Evolutionary conservation across 2,113 vertebrate species (phyloP), one percentile per base, ranked within the genome.

Genomic region (Mormyrus iriodes): DNA sequence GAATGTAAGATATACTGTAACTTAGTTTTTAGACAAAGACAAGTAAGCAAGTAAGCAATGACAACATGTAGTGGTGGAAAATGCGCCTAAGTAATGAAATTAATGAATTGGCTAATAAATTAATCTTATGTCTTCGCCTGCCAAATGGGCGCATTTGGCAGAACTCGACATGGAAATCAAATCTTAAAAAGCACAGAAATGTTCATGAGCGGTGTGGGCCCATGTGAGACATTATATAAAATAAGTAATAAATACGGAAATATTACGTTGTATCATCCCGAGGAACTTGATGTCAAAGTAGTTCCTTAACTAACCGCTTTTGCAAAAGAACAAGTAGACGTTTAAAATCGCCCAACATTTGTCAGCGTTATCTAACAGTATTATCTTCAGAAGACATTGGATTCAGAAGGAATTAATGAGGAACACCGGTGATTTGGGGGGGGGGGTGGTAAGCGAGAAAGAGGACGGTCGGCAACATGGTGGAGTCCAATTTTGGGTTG

Each of bases 31-130:
- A 82, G 52, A 88, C 35, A 88, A 55, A 51, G 46, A 13, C 88
- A 48, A 19, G 15, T n/a, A n/a, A n/a, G n/a, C n/a, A 61, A 24
- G 44, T 24, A 46, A 19, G 44, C 82, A 46, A 48, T 24, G 4
- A 44, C 21, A 84, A 53, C 10, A 52, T 51, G 51, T 17, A 39
- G 51, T 8, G 84, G 83, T 15, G 44, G 51, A 49, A 89, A 89
- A 85, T 39, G 27, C 82, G 24, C 83, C 73, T 86, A 31, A 89
- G 84, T 89, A 3, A 89, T 65, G 49, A 13, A 89, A 86, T 89
- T 86, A 89, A 89, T 89, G 12, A 89, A 58, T 89, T 55, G 39
- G 48, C 44, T 86, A 35, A 89, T 89, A 9, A 89, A 89, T 89
- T 27, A 89, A 58, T 86, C 58, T 73, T n/a, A 3, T 61, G 88